Percentiles rank a stretch among this genome's conserved stretches.
Evolutionary conservation across 2,888 invertebrate genomes (phyloP).

Genomic region (Drosophila nr. perissopoda): DNA sequence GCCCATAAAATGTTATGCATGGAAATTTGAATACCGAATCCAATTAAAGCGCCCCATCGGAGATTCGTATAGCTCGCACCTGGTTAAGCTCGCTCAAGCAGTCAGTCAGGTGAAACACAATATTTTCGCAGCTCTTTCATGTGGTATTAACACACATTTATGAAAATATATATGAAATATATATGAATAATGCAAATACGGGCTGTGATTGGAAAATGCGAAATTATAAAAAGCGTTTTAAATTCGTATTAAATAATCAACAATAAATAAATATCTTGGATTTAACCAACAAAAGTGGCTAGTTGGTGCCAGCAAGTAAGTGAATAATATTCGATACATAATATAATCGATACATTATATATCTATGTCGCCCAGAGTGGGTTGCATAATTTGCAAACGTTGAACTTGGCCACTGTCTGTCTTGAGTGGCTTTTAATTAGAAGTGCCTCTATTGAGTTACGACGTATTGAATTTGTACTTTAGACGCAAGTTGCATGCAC

Average conservation of each 20-base stretch:
- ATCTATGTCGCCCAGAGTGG: background rate
- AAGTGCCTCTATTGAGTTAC: slow-evolving; percentile 2
- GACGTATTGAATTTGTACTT: slow-evolving; percentile 27
- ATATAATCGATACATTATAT: background rate
- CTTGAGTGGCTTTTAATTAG: slow-evolving; percentile 16
- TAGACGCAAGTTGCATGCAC: slow-evolving; percentile 11
- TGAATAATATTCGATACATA: background rate
- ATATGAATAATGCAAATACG: background rate
- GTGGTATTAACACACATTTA: background rate
- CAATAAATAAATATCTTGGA: background rate
- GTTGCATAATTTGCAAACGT: background rate
- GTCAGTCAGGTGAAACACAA: background rate
- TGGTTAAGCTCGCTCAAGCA: background rate
- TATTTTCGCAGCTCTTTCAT: slow-evolving; percentile 17
- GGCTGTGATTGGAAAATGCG: background rate
- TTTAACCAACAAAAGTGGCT: background rate
- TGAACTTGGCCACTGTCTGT: background rate
- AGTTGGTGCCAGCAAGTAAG: background rate
- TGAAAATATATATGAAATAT: background rate
- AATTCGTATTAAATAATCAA: background rate
- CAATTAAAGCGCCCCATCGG: slow-evolving; percentile 12
- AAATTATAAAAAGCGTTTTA: background rate
- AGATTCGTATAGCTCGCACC: background rate
- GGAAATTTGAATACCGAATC: background rate
- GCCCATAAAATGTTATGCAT: background rate